These are phyloP conservation scores for Tragopan temminckii DNA, from an alignment of 2,797 vertebrate genomes.

Conservation along the genomic window DNA sequence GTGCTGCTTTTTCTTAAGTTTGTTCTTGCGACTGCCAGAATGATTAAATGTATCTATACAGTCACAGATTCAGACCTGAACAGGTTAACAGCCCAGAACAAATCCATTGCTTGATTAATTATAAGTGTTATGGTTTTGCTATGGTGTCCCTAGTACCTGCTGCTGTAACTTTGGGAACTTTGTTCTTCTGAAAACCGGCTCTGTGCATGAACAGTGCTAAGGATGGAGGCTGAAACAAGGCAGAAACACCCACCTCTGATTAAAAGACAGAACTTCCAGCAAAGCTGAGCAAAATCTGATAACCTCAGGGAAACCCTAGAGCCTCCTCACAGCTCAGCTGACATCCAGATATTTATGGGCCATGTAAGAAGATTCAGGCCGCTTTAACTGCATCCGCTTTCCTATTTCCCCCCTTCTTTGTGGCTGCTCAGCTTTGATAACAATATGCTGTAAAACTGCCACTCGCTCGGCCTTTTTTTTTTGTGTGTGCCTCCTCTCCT, in stretches of 20 bases:
- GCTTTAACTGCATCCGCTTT: background rate
- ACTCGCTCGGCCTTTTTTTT: background rate
- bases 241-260: background rate
- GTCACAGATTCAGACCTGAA: background rate
- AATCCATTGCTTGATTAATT: background rate
- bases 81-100: background rate
- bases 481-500: background rate
- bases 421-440: background rate
- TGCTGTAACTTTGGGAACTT: background rate
- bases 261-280: background rate
- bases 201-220: rapidly evolving
- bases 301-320: background rate
- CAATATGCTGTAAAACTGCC: background rate
- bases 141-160: rapidly evolving
- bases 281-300: background rate
- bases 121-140: background rate
- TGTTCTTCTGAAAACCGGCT: background rate
- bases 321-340: background rate
- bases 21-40: background rate
- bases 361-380: background rate
- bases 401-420: background rate
- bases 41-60: background rate
- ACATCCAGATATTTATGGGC: background rate
- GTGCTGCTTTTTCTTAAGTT: background rate
- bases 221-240: background rate